Evolutionary conservation across 2,888 invertebrate species (phyloP).

Genomic region (Polyommatus icarus): DNA sequence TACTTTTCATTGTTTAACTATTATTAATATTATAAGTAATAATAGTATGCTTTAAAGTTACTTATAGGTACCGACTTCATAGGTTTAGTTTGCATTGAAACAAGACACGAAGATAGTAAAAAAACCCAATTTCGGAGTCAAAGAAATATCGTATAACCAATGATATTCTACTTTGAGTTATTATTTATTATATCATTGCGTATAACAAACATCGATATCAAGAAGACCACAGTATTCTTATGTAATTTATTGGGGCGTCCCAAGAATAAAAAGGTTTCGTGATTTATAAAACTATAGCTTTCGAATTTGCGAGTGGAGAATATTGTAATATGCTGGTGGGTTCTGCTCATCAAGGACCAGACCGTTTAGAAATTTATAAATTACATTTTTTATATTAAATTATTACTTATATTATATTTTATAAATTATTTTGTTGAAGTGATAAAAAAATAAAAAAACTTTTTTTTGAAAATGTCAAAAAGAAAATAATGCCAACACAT

Average conservation of each 20-base stretch:
- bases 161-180: too few species aligned
- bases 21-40: background rate
- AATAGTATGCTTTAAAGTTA: too few species aligned
- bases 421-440: too few species aligned
- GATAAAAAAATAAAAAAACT: too few species aligned
- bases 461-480: too few species aligned
- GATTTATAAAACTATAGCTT: conserved; percentile 12
- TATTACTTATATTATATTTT: too few species aligned
- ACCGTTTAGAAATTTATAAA: too few species aligned
- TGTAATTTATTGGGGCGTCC: background rate
- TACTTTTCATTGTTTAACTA: background rate
- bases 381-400: too few species aligned
- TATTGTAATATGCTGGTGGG: background rate
- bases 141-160: background rate
- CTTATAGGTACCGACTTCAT: background rate
- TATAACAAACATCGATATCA: background rate
- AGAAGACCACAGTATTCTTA: background rate
- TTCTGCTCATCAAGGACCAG: background rate
- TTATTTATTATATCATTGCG: too few species aligned
- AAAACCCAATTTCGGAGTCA: background rate
- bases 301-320: background rate
- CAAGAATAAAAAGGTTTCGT: background rate
- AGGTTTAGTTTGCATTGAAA: too few species aligned
- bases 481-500: too few species aligned
- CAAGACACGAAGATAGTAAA: background rate